Conservation (phyloP, 2,888 invertebrate genomes). For the Lobophora halterata region DNA sequence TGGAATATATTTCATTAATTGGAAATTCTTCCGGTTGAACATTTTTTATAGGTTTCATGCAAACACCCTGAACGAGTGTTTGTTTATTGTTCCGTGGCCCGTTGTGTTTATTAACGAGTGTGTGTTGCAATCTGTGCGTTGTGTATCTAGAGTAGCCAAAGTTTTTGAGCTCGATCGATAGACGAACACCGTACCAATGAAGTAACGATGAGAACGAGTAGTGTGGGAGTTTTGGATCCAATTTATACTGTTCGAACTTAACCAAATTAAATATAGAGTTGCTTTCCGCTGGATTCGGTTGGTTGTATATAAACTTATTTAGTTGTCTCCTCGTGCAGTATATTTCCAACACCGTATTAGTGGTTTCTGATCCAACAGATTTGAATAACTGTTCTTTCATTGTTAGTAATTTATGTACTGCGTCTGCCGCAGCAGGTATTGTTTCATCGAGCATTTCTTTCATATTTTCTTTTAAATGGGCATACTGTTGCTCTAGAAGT, state of each 20-base stretch:
- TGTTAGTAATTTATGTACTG: conserved; percentile 30
- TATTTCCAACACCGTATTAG: conserved; percentile 40
- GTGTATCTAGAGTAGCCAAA: conserved; percentile 35
- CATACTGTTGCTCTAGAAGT: conserved; percentile 48
- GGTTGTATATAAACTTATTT: conserved; percentile 13
- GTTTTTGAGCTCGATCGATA: conserved; percentile 32
- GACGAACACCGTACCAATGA: conserved; percentile 42
- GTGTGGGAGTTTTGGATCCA: not conserved
- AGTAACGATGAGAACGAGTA: conserved; percentile 37
- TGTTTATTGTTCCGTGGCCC: conserved; percentile 1
- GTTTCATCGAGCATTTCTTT: conserved; percentile 41
- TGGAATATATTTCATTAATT: not conserved
- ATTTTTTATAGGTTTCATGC: conserved; percentile 9
- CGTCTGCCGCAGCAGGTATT: conserved; percentile 36
- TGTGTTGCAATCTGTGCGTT: conserved; percentile 36
- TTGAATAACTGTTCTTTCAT: conserved; percentile 16
- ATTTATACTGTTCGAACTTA: conserved; percentile 34
- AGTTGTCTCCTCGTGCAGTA: conserved; percentile 41
- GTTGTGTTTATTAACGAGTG: conserved; percentile 38
- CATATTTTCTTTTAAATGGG: conserved; percentile 50
- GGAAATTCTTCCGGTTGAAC: too few relatives aligned
- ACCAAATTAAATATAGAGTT: conserved; percentile 41
- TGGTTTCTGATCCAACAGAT: conserved; percentile 11
- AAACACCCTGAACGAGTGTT: too few relatives aligned
- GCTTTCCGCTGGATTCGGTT: conserved; percentile 15